Conservation (phyloP, 2,888 invertebrate species). For the Oithona nana region DNA sequence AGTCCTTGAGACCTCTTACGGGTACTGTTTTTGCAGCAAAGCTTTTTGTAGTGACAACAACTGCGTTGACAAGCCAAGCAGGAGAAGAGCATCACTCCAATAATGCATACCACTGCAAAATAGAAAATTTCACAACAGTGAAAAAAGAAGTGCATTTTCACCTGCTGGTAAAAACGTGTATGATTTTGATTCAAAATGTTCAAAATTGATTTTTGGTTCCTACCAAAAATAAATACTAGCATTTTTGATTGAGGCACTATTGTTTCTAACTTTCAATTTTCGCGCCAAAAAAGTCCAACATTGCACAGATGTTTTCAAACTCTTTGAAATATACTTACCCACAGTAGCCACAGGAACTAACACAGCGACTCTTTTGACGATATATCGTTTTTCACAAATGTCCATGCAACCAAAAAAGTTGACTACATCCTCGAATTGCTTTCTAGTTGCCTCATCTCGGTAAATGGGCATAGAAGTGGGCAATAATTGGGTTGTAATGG, state of each 20-base stretch:
- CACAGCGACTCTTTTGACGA: background rate
- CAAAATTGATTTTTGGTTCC: too few species aligned
- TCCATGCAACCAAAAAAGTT: constrained; percentile 1
- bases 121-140: background rate
- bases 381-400: background rate
- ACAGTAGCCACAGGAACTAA: background rate
- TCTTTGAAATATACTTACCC: background rate
- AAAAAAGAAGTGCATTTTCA: too few species aligned
- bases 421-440: background rate
- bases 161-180: too few species aligned
- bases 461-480: background rate
- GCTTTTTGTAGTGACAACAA: background rate
- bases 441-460: background rate
- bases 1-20: too few species aligned
- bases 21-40: background rate
- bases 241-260: too few species aligned
- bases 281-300: too few species aligned
- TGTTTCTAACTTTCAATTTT: too few species aligned
- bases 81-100: background rate
- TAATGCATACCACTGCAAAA: background rate
- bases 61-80: background rate
- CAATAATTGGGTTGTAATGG: background rate
- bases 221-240: too few species aligned
- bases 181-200: too few species aligned
- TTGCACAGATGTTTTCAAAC: too few species aligned